Evolutionary conservation across 2,113 vertebrate genomes (phyloP), one percentile per base, ranked within the genome.

Genomic region (Nipponia nippon): DNA sequence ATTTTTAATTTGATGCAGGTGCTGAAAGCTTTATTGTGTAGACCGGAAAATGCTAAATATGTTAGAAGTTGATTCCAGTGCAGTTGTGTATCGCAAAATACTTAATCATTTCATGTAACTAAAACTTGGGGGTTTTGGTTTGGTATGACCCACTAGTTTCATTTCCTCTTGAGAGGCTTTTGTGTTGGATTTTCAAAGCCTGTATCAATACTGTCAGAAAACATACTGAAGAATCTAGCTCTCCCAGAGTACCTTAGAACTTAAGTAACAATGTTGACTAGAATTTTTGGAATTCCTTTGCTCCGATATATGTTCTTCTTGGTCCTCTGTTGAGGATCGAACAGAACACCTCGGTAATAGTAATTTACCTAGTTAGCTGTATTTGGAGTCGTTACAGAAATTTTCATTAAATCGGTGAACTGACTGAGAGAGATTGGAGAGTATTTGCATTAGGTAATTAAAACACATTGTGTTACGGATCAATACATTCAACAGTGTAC

Each of bases 361-460:
- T 46, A 0, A 1, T 58, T 88, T 80, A 25, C 58, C 10, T 36
- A 44, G 34, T 78, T 80, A 73, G 21, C 27, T 90, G 53, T 53
- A 34, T 61, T 77, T 86, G 38, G 42, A 58, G 29, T 66, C 16
- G 21, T 70, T 81, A 30, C 17, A 70, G 50, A 89, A 21, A n/a
- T 88, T 56, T 46, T 87, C 34, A 34, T 84, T 79, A 79, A 44
- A 44, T 58, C 27, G 52, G 49, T 83, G 58, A 67, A 58, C 38
- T 53, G 52, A 55, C 29, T 75, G n/a, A 42, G 77, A 84, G 36
- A 75, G 67, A 85, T 32, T 26, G 38, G 38, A 86, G 73, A 58
- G 40, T 93, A 52, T 73, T 89, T 95, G 88, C 79, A 58, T 80
- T 79, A 40, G 52, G 44, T 78, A 47, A 58, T 93, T 87, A 89